Conservation (phyloP, 2,113 vertebrate genomes). For the Phainopepla nitens region DNA sequence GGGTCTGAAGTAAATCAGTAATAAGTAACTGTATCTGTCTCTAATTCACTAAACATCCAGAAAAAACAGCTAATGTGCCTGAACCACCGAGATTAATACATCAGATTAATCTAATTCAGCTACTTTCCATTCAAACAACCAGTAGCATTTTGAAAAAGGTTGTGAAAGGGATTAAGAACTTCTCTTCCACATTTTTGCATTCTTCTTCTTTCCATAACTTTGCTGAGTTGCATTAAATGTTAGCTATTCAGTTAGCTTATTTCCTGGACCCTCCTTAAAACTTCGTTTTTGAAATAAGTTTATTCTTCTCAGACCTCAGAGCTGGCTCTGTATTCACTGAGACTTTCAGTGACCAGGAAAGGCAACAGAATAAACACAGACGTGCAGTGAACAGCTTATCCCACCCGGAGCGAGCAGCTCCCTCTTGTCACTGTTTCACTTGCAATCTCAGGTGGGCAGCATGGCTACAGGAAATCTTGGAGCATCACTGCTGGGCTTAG, state of each 20-base stretch:
- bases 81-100: neutral
- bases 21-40: conserved; percentile 38
- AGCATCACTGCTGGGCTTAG: neutral
- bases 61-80: conserved; percentile 37
- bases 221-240: neutral
- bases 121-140: conserved; percentile 20
- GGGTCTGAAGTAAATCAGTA: neutral
- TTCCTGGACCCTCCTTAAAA: neutral
- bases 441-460: neutral
- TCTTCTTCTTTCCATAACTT: neutral
- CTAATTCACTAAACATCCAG: conserved; percentile 37
- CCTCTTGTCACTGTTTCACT: neutral
- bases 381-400: neutral
- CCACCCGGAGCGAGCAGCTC: rapidly evolving
- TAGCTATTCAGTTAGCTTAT: neutral
- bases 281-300: neutral
- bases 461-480: neutral
- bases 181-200: conserved; percentile 2
- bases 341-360: neutral
- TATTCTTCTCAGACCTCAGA: neutral
- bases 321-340: neutral
- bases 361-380: neutral
- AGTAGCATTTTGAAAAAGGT: neutral
- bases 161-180: neutral
- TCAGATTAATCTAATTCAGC: conserved; percentile 40